A percentile compares a stretch with the other conserved stretches of the same genome.
These are phyloP conservation scores for Leptopilina myrica DNA, from an alignment of 2,888 invertebrate species.

Conservation along the genomic window DNA sequence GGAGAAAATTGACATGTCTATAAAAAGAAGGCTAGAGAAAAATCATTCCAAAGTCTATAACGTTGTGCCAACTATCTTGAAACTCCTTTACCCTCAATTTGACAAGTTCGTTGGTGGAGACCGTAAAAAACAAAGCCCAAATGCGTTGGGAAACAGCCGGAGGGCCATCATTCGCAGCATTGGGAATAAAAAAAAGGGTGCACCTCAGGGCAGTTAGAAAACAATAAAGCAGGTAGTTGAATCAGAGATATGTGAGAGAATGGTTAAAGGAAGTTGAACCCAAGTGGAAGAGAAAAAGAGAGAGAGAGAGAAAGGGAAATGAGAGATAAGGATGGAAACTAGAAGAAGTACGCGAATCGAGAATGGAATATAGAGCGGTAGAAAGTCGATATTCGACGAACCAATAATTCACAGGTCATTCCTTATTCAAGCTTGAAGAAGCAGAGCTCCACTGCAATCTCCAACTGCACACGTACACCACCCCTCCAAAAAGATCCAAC, in stretches of 20 bases:
- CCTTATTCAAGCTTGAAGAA: conserved; percentile 55
- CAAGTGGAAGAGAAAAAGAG: not conserved
- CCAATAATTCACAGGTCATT: conserved; percentile 58
- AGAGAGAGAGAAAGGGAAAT: not conserved
- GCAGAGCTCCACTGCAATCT: conserved; percentile 30
- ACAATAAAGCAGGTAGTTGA: conserved; percentile 28
- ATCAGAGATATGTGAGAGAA: conserved; percentile 14
- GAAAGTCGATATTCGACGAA: conserved; percentile 57
- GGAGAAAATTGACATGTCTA: conserved; percentile 3
- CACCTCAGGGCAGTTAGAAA: conserved; percentile 32
- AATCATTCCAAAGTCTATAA: not conserved
- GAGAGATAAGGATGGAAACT: not conserved
- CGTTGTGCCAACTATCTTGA: not conserved
- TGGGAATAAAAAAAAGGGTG: conserved; percentile 18
- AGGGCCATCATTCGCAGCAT: conserved; percentile 33
- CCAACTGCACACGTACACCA: conserved; percentile 25
- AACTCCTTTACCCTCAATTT: conserved; percentile 10
- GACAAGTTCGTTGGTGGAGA: conserved; percentile 16
- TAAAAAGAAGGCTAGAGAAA: not conserved
- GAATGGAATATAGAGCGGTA: conserved; percentile 37
- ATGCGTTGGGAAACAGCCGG: not conserved
- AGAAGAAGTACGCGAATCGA: conserved; percentile 34
- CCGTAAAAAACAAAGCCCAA: conserved; percentile 21
- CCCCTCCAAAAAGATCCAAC: not conserved
- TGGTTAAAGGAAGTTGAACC: conserved; percentile 3